Evolutionary conservation across 1,140 invertebrate genomes (phyloP).

Genomic region (Drosophila saltans): DNA sequence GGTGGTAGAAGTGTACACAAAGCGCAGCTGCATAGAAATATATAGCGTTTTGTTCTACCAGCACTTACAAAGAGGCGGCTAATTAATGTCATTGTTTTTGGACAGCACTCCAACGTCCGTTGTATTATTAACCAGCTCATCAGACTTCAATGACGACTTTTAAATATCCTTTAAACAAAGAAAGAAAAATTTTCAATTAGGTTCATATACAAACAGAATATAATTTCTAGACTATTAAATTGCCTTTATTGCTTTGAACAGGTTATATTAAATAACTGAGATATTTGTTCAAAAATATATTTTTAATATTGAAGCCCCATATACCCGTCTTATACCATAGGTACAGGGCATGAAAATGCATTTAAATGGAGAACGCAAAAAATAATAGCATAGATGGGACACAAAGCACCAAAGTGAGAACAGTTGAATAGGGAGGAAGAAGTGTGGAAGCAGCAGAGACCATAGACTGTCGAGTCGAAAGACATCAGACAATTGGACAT

Average conservation of each 20-base stretch:
- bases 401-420: neutral
- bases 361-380: conserved; percentile 10
- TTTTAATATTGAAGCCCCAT: neutral
- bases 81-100: conserved; percentile 79
- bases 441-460: neutral
- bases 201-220: too few relatives aligned
- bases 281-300: too few relatives aligned
- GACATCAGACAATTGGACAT: conserved; percentile 7
- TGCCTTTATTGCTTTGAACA: too few relatives aligned
- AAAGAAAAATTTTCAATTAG: too few relatives aligned
- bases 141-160: neutral
- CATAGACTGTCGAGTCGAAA: neutral
- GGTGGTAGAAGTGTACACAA: conserved; percentile 18
- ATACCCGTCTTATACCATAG: neutral
- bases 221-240: too few relatives aligned
- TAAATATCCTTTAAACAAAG: neutral
- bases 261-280: too few relatives aligned
- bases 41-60: conserved; percentile 59
- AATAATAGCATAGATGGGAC: neutral
- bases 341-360: neutral
- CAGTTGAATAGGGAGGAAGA: neutral
- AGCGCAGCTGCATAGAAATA: conserved; percentile 60
- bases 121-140: conserved; percentile 56
- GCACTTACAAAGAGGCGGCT: conserved; percentile 66
- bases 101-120: conserved; percentile 58